Evolutionary conservation across 2,888 invertebrate species (phyloP).

Genomic region (Mycalesis mineus): DNA sequence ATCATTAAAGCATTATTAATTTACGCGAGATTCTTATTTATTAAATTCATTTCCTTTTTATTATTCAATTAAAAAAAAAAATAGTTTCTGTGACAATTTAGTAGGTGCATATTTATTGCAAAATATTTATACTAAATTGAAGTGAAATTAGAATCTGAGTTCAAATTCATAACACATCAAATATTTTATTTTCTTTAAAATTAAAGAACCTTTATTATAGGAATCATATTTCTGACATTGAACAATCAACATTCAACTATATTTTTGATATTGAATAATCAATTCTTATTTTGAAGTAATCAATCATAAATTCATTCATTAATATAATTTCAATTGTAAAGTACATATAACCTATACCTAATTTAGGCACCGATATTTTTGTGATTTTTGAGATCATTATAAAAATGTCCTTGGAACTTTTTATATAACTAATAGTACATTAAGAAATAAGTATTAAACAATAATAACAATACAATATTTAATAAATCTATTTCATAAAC

Average conservation of each 20-base stretch:
- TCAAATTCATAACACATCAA: too few relatives aligned
- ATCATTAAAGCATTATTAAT: conserved; percentile 19
- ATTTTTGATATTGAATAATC: too few relatives aligned
- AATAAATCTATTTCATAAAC: conserved; percentile 10
- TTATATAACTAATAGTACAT: background rate
- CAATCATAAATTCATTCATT: background rate
- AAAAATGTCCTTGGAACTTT: conserved; percentile 15
- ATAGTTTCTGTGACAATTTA: too few relatives aligned
- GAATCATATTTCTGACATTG: too few relatives aligned
- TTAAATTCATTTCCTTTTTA: background rate
- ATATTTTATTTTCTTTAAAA: too few relatives aligned
- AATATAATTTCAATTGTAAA: background rate
- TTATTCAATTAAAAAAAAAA: background rate
- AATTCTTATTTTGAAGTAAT: too few relatives aligned
- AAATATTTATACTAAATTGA: too few relatives aligned
- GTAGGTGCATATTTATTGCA: too few relatives aligned
- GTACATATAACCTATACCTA: conserved; percentile 1
- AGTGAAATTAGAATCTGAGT: too few relatives aligned
- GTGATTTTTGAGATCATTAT: conserved; percentile 17
- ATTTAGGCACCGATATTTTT: conserved; percentile 10
- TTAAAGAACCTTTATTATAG: too few relatives aligned
- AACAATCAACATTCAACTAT: too few relatives aligned
- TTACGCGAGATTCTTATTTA: conserved; percentile 13
- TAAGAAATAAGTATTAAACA: background rate
- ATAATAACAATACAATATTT: background rate